Conservation (phyloP, 2,113 vertebrate genomes). For the Oryzias melastigma region DNA sequence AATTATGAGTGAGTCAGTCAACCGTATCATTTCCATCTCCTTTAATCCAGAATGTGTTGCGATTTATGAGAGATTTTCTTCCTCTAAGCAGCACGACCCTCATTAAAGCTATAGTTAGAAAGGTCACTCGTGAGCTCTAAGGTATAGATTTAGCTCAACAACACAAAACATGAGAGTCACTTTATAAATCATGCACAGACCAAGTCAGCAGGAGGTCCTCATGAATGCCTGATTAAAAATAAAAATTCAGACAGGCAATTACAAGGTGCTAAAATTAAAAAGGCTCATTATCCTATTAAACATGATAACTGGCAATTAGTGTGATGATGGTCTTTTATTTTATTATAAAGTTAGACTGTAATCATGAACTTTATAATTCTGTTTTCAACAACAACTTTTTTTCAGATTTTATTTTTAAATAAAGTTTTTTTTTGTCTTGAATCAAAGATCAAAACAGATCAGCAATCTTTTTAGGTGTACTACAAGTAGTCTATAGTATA, state of each 20-base stretch:
- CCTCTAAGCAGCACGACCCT: slow-evolving; percentile 30
- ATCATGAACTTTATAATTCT: no score
- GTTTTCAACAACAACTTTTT: no score
- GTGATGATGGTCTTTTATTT: neutral
- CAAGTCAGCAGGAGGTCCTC: neutral
- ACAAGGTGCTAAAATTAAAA: neutral
- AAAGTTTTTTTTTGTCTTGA: no score
- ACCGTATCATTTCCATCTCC: no score
- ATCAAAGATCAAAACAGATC: no score
- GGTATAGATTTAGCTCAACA: slow-evolving; percentile 15
- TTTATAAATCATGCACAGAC: slow-evolving; percentile 14
- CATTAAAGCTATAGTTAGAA: slow-evolving; percentile 35
- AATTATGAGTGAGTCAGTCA: no score
- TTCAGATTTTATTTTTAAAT: no score
- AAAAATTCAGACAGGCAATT: neutral
- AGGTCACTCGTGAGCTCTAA: slow-evolving; percentile 13
- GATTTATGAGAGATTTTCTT: neutral
- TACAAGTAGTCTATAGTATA: no score
- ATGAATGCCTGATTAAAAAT: slow-evolving; percentile 1
- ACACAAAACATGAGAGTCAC: neutral
- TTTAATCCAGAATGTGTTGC: no score
- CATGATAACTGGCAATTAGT: slow-evolving; percentile 4
- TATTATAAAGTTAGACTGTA: no score
- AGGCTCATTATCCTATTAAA: neutral
- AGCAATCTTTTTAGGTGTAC: no score